Base-by-base conservation (phyloP, 2,797 vertebrate genomes). In the Apogon talboti region DNA sequence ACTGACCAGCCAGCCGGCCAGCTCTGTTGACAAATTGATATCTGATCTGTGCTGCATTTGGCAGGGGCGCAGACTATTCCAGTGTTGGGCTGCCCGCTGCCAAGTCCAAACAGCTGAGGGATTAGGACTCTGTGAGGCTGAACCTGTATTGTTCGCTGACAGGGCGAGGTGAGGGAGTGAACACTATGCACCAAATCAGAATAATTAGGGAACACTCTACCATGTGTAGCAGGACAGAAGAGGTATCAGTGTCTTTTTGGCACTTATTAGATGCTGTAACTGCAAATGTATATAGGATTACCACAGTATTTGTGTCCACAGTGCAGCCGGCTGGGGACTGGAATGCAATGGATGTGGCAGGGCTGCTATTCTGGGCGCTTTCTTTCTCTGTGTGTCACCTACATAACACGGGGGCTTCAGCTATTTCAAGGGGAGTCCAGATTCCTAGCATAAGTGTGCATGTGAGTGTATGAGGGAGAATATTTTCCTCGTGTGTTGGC, bases 11-110 rank as follows among this genome's bases (percentile, higher is more conserved):
- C 38, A 24, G 37, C 38, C 40, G 0, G 46, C 68, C 68, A 47
- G 75, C 76, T 64, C 75, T 72, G 82, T 88, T 82, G 81, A 87
- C 87, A 89, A 88, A 89, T 62, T 87, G 84, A 88, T 86, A 90
- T 86, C 82, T 81, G 88, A 91, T 87, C 83, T 71, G 64, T 44
- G 55, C 72, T 55, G 70, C 80, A 81, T 78, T 52, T 84, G 84
- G 77, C 18, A 41, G 53, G 69, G 71, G 76, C 15, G 62, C 61
- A 49, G 71, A 74, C 73, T 83, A 71, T 85, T 87, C 85, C 82
- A 75, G 76, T 54, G 78, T 81, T 75, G 6, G 53, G 67, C 75
- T 53, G 55, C 62, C 80, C 72, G 14, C 79, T 67, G 82, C 77
- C 84, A 83, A 57, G 57, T 68, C 71, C 53, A 43, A 87, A 79